These are phyloP conservation scores for Pristionchus mayeri DNA, from an alignment of 2,888 invertebrate species.

Conservation along the genomic window DNA sequence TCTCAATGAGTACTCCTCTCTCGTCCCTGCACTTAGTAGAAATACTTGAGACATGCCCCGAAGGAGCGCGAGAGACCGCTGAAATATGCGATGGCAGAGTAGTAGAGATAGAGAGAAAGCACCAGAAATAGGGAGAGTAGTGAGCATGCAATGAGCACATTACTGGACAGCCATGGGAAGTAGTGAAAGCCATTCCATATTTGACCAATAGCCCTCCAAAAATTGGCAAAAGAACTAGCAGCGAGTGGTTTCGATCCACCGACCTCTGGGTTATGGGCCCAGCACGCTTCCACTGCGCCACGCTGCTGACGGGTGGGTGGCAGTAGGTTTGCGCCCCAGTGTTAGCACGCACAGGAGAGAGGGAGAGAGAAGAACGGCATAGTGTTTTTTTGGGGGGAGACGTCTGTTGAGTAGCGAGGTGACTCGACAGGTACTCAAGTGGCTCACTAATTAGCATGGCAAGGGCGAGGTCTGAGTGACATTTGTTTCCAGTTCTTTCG, in stretches of 20 bases:
- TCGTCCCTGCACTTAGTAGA: background rate
- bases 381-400: background rate
- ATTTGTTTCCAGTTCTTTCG: background rate
- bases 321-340: background rate
- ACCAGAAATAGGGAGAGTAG: background rate
- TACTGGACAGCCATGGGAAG: constrained; percentile 2
- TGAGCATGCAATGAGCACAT: constrained; percentile 9
- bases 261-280: constrained; percentile 92
- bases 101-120: background rate
- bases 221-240: background rate
- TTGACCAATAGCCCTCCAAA: background rate
- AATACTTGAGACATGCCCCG: constrained; percentile 32
- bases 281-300: constrained; percentile 88
- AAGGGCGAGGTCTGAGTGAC: background rate
- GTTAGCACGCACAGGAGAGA: too few relatives aligned
- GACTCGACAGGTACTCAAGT: background rate
- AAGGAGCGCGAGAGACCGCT: background rate
- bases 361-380: background rate
- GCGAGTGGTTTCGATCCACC: constrained; percentile 80
- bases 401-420: background rate
- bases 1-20: background rate
- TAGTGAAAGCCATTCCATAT: background rate
- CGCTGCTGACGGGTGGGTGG: constrained; percentile 80
- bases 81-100: background rate
- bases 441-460: background rate